Conservation (phyloP, 2,888 invertebrate genomes). For the Phortica okadai region DNA sequence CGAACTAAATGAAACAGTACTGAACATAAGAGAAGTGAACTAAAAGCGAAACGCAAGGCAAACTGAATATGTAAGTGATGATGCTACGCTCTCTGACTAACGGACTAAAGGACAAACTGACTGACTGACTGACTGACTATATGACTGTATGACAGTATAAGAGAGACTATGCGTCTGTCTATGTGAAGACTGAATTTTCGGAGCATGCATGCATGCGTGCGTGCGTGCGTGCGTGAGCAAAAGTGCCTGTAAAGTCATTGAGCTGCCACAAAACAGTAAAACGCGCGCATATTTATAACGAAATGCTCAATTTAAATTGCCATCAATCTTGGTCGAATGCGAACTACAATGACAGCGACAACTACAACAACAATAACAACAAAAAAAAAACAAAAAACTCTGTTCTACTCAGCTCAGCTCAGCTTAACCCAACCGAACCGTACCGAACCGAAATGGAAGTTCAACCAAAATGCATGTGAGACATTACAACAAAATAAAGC, state of each 20-base stretch:
- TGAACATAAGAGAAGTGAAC: conserved; percentile 1
- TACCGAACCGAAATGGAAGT: not conserved
- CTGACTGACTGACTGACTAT: conserved; percentile 48
- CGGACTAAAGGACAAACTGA: conserved; percentile 44
- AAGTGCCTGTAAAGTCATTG: conserved; percentile 38
- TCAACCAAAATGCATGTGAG: conserved; percentile 32
- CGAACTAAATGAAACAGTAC: not conserved
- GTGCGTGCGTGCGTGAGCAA: conserved; percentile 6
- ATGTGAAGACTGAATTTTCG: not conserved
- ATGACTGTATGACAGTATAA: conserved; percentile 35
- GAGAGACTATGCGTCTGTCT: not conserved
- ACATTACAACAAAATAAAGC: too few relatives aligned
- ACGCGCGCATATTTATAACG: conserved; percentile 71
- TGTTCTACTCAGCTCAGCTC: not conserved
- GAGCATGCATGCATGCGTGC: not conserved
- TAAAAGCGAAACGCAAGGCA: not conserved
- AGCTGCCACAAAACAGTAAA: conserved; percentile 64
- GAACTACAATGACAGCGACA: conserved; percentile 34
- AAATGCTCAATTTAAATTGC: conserved; percentile 73
- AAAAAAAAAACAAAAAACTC: conserved; percentile 39
- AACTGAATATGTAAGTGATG: not conserved
- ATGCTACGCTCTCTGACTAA: conserved; percentile 24
- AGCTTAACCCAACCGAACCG: not conserved
- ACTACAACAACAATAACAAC: conserved; percentile 33
- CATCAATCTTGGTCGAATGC: conserved; percentile 67